These are phyloP conservation scores for Sweltsa coloradensis DNA, from an alignment of 1,140 invertebrate genomes.

Conservation along the genomic window DNA sequence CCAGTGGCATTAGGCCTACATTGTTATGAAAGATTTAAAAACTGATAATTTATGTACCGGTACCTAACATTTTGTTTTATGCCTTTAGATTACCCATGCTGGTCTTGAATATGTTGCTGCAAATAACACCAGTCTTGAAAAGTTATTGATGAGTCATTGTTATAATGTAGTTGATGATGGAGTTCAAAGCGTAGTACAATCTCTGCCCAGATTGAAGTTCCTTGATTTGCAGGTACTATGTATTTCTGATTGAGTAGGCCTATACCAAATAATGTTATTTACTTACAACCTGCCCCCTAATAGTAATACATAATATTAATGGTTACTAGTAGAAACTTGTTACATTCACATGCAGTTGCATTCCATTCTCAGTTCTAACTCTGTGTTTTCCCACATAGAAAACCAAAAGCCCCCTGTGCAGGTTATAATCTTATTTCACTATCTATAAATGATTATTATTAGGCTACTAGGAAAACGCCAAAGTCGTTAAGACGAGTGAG, in stretches of 20 bases:
- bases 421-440: too few species aligned
- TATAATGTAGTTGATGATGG: constrained; percentile 51
- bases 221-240: constrained; percentile 41
- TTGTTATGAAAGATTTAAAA: not conserved
- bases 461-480: too few species aligned
- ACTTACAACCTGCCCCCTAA: too few species aligned
- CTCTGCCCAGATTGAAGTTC: constrained; percentile 41
- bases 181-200: constrained; percentile 39
- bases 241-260: not conserved
- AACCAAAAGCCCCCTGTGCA: too few species aligned
- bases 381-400: too few species aligned
- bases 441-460: too few species aligned
- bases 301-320: too few species aligned
- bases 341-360: too few species aligned
- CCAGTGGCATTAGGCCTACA: not conserved
- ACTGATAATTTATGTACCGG: not conserved
- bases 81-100: constrained; percentile 42
- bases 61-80: not conserved
- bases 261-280: too few species aligned
- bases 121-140: constrained; percentile 54
- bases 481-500: too few species aligned
- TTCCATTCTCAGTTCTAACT: too few species aligned
- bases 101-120: constrained; percentile 45
- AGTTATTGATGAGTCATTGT: constrained; percentile 49
- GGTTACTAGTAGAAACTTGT: too few species aligned